Base-by-base conservation (phyloP, 2,888 invertebrate genomes). In the Leucoptera coffeella region DNA sequence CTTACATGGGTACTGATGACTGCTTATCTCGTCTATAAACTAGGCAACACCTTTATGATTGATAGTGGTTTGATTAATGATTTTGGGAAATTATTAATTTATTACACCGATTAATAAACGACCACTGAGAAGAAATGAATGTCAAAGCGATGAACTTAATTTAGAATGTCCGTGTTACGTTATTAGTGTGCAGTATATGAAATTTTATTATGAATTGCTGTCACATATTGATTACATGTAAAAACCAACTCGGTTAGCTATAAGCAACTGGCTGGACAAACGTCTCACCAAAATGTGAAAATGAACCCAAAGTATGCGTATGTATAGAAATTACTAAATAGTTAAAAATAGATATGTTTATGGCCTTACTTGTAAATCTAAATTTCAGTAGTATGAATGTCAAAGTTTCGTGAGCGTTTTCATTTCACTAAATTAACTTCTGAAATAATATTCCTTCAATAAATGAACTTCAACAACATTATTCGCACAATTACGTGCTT, bases 321-420 rank as follows among this genome's bases (percentile, higher is more conserved):
- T n/a, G n/a, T n/a, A 53, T 64, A 64, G 62, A 61, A 65, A 67
- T 69, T 69, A 69, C 69, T 64, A 56, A 67, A 65, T 51, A 67
- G 67, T 69, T 69, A 69, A 55, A 69, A 69, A 69, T 69, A 69
- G 69, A 67, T 65, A 64, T 67, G 67, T 69, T 67, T 65, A 67
- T 64, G 67, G 67, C 69, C 69, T 69, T 69, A 69, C 69, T 67
- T 69, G 69, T 56, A 58, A 67, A 61, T 65, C 62, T 61, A 67
- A 65, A 64, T 64, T 65, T 51, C 69, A 57, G 69, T 62, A 58
- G 67, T 60, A 49, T 64, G 61, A 67, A 69, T 65, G 69, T 69
- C 69, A 69, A 67, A 67, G 65, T 62, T 64, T 61, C 65, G 56
- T 64, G 55, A 65, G 59, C 61, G 61, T 61, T 64, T 61, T 64